phyloP scores from a whole-genome alignment of 2,888 invertebrate genomes.

The Lasioglossum lativentre region DNA sequence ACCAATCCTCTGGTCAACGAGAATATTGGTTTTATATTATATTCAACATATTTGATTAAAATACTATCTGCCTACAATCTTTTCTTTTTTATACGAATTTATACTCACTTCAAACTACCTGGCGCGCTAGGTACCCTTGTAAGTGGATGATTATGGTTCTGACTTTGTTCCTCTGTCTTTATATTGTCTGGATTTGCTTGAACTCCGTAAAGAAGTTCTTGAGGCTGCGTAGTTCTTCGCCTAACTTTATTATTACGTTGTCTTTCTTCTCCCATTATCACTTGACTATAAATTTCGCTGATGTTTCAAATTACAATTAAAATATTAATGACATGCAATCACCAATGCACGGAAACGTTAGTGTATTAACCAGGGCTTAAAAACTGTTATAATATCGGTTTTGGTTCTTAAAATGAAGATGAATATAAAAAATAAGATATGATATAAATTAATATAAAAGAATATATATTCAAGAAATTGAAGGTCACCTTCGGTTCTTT shows the following conservation, averaged over 20 bases:
- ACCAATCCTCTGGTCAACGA: conserved; percentile 78
- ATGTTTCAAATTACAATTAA: conserved; percentile 49
- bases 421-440: too few relatives aligned
- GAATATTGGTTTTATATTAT: background rate
- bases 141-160: conserved; percentile 83
- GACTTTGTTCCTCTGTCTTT: conserved; percentile 80
- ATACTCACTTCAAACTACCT: conserved; percentile 89
- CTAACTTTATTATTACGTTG: conserved; percentile 86
- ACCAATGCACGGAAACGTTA: background rate
- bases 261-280: conserved; percentile 79
- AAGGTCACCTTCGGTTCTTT: too few relatives aligned
- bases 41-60: background rate
- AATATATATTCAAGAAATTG: too few relatives aligned
- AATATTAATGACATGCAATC: conserved; percentile 11
- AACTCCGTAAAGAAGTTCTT: conserved; percentile 89
- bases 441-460: too few relatives aligned
- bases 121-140: conserved; percentile 91
- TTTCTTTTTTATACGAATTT: background rate
- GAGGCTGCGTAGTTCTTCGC: conserved; percentile 88
- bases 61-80: background rate
- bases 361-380: background rate
- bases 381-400: too few relatives aligned
- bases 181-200: conserved; percentile 76
- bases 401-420: too few relatives aligned
- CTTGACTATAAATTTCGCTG: conserved; percentile 77